A percentile compares a stretch with the other conserved stretches of the same genome.
Evolutionary conservation across 1,140 invertebrate species (phyloP).

Genomic region (Holcopasites calliopsidis): DNA sequence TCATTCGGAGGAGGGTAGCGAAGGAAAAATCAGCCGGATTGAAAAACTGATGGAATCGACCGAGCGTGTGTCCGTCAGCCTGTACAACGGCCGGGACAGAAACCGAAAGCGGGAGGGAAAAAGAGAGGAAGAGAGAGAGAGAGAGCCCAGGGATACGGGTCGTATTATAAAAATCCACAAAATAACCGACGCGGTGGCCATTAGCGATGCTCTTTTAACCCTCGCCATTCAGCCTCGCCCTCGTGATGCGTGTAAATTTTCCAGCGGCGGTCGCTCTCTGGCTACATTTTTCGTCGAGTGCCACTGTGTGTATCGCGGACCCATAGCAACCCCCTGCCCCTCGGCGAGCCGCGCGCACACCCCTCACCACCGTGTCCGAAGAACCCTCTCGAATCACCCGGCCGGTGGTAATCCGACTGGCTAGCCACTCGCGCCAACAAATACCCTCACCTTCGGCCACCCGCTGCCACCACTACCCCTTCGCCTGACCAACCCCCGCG

Average conservation of each 20-base stretch:
- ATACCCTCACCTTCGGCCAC: constrained; percentile 77
- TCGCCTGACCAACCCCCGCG: too few species aligned
- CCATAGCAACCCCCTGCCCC: constrained; percentile 47
- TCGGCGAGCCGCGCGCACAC: constrained; percentile 41
- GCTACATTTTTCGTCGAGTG: constrained; percentile 79
- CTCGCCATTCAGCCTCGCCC: constrained; percentile 75
- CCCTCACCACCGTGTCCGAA: constrained; percentile 53
- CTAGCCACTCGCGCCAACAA: constrained; percentile 79
- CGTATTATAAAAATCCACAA: constrained; percentile 81
- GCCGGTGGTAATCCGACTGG: constrained; percentile 79
- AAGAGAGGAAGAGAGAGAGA: constrained; percentile 2
- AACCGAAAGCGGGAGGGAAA: background rate
- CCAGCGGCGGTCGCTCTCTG: constrained; percentile 76
- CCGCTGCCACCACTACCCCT: constrained; percentile 65
- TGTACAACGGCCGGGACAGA: constrained; percentile 10
- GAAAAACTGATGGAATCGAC: constrained; percentile 53
- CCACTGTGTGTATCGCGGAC: constrained; percentile 63
- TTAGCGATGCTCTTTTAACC: constrained; percentile 81
- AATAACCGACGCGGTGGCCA: constrained; percentile 79
- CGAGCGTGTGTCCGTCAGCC: constrained; percentile 16
- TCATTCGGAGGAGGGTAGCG: constrained; percentile 31
- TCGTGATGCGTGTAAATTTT: constrained; percentile 80
- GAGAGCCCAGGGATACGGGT: constrained; percentile 37
- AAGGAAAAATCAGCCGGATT: constrained; percentile 50
- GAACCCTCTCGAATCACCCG: constrained; percentile 59